Conservation (phyloP, 2,888 invertebrate genomes). For the Leucoptera coffeella region DNA sequence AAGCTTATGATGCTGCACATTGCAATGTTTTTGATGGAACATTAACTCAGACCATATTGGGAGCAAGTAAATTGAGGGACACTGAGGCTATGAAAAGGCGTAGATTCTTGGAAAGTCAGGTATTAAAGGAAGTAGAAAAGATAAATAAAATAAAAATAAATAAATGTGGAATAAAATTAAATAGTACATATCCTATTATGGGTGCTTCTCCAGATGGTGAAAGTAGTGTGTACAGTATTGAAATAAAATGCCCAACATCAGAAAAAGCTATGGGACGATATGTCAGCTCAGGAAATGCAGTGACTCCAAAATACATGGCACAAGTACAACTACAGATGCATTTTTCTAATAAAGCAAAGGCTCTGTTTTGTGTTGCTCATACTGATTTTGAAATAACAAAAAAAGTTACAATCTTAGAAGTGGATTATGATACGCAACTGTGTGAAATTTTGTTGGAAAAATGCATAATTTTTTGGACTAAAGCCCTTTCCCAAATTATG, state of each 20-base stretch:
- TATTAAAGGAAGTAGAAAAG: not conserved
- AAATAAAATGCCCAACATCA: constrained; percentile 5
- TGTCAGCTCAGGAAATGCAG: constrained; percentile 1
- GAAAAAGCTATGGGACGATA: constrained; percentile 3
- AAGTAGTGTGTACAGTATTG: constrained; percentile 2
- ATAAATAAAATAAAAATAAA: constrained; percentile 3
- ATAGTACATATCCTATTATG: constrained; percentile 3
- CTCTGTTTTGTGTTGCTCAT: constrained; percentile 10
- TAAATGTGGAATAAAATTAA: constrained; percentile 1
- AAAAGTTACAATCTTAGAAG: constrained; percentile 6
- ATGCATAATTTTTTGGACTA: constrained; percentile 8
- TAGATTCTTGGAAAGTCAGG: constrained; percentile 3
- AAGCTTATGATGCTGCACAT: constrained; percentile 1
- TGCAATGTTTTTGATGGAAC: constrained; percentile 3
- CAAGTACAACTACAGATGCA: constrained; percentile 12
- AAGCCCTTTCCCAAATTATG: too few species aligned
- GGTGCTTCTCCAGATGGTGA: constrained; percentile 6
- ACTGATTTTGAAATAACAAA: constrained; percentile 9
- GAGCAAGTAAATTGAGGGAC: constrained; percentile 5
- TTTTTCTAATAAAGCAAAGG: constrained; percentile 7
- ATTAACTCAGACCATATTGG: constrained; percentile 6
- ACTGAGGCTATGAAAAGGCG: constrained; percentile 7
- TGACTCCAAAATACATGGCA: constrained; percentile 7
- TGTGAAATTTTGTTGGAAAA: constrained; percentile 6
- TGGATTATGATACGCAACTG: constrained; percentile 6